These are phyloP conservation scores for Formica aserva DNA, from an alignment of 2,888 invertebrate genomes.

Conservation along the genomic window DNA sequence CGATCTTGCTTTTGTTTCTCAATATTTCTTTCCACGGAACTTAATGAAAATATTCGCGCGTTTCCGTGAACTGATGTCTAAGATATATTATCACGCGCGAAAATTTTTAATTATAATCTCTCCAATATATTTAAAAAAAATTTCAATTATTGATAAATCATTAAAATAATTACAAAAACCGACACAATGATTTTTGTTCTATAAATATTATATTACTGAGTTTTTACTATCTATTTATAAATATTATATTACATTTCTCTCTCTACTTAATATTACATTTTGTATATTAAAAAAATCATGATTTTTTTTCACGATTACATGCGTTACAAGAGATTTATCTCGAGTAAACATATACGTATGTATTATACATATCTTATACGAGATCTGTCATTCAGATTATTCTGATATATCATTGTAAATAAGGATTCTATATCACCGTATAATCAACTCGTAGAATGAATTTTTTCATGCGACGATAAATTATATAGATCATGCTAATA, in stretches of 20 bases:
- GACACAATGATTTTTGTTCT: not conserved
- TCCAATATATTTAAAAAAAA: not conserved
- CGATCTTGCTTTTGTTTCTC: conserved; percentile 34
- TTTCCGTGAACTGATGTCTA: conserved; percentile 14
- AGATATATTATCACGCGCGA: not conserved
- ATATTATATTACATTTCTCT: not conserved
- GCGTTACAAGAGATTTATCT: not conserved
- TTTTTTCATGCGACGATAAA: conserved; percentile 41
- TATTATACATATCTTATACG: not conserved
- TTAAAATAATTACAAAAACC: not conserved
- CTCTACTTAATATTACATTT: not conserved
- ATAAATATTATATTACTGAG: not conserved
- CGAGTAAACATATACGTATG: conserved; percentile 6
- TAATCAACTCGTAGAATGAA: conserved; percentile 36
- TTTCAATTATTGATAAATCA: not conserved
- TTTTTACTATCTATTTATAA: not conserved
- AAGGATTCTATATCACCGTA: conserved; percentile 15
- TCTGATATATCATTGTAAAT: conserved; percentile 4
- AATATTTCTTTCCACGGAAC: conserved; percentile 13
- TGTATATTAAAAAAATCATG: not conserved
- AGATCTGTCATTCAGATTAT: conserved; percentile 13
- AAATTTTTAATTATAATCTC: not conserved
- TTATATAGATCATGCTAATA: conserved; percentile 36
- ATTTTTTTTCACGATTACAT: not conserved
- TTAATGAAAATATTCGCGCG: conserved; percentile 11